Conservation (phyloP, 1,140 invertebrate genomes). For the Lanistes nyassanus region DNA sequence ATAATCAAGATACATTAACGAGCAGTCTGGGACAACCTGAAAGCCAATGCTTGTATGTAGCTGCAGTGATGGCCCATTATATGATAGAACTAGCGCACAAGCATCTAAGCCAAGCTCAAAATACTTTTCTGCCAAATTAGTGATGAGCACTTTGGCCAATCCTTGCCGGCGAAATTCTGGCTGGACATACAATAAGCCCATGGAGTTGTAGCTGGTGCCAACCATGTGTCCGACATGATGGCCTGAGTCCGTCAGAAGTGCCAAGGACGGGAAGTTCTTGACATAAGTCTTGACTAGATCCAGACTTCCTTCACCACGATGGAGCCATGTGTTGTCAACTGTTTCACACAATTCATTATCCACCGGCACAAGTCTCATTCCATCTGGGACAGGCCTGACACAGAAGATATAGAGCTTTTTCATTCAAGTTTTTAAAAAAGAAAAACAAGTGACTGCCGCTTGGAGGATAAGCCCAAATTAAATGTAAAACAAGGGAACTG, state of each 20-base stretch:
- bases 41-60: conserved; percentile 1
- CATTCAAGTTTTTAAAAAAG: not conserved
- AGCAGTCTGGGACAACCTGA: not conserved
- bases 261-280: not conserved
- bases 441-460: too few species aligned
- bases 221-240: conserved; percentile 13
- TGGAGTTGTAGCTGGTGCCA: not conserved
- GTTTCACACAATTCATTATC: not conserved
- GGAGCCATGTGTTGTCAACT: not conserved
- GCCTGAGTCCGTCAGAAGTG: not conserved
- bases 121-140: conserved; percentile 10
- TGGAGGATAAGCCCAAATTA: too few species aligned
- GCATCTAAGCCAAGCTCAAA: not conserved
- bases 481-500: too few species aligned
- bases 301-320: not conserved
- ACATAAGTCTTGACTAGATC: not conserved
- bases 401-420: not conserved
- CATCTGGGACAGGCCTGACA: conserved; percentile 14
- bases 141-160: conserved; percentile 9
- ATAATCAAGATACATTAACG: not conserved
- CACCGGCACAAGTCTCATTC: not conserved
- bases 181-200: conserved; percentile 10
- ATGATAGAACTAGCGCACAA: not conserved
- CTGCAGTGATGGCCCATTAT: not conserved
- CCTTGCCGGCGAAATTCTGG: conserved; percentile 14